These are phyloP conservation scores for Meda fulgida DNA, from an alignment of 2,797 vertebrate genomes.

Conservation along the genomic window DNA sequence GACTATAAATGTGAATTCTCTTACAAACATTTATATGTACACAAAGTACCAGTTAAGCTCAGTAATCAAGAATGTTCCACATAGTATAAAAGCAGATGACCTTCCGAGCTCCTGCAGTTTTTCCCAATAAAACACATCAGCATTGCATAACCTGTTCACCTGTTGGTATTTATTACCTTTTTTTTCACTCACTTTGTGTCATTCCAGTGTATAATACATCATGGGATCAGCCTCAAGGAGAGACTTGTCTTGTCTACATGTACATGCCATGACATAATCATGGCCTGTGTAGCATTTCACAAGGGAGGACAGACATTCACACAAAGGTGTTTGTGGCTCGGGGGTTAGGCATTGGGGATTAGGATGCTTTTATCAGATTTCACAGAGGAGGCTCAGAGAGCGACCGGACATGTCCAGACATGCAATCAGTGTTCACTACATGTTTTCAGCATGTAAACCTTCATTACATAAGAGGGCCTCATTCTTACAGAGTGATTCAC, in stretches of 20 bases:
- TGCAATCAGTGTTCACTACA: slow-evolving; percentile 48
- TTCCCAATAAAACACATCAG: slow-evolving; percentile 26
- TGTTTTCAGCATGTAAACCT: slow-evolving; percentile 53
- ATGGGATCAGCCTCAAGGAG: slow-evolving; percentile 39
- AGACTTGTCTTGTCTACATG: slow-evolving; percentile 21
- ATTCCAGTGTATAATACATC: slow-evolving; percentile 32
- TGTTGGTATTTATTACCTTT: slow-evolving; percentile 28
- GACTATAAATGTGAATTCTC: neutral
- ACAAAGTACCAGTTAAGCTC: slow-evolving; percentile 8
- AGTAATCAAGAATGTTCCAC: neutral
- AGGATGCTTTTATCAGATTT: slow-evolving; percentile 47
- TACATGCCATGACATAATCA: slow-evolving; percentile 18
- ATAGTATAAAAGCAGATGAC: neutral
- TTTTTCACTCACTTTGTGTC: neutral
- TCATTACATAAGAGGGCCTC: slow-evolving; percentile 68
- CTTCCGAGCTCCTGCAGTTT: neutral
- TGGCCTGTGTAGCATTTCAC: slow-evolving; percentile 20
- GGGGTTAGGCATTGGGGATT: slow-evolving; percentile 43
- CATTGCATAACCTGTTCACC: slow-evolving; percentile 19
- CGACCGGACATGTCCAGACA: slow-evolving; percentile 51
- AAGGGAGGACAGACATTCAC: slow-evolving; percentile 28
- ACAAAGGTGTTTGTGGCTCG: slow-evolving; percentile 31
- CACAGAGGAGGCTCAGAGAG: slow-evolving; percentile 51
- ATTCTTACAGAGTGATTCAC: slow-evolving; percentile 73
- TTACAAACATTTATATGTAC: neutral